Evolutionary conservation across 2,797 vertebrate genomes (phyloP).

Genomic region (Spheniscus humboldti): DNA sequence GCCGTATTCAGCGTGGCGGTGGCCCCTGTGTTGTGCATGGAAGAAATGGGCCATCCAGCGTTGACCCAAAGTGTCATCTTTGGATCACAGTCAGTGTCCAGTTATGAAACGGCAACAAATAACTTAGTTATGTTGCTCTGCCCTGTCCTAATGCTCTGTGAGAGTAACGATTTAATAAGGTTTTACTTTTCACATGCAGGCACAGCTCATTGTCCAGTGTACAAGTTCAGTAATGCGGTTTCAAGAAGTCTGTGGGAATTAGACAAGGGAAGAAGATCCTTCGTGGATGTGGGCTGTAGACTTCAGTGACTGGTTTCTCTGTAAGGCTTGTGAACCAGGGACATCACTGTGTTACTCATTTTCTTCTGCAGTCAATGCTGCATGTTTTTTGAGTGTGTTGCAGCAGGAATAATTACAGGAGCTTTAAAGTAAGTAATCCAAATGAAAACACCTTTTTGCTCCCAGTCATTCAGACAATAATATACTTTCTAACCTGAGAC

Average conservation of each 20-base stretch:
- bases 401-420: background rate
- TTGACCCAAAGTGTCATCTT: background rate
- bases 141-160: background rate
- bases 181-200: background rate
- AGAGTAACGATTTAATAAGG: background rate
- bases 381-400: background rate
- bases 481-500: background rate
- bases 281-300: background rate
- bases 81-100: background rate
- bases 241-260: background rate
- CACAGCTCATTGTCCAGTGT: background rate
- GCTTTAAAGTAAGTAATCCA: background rate
- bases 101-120: background rate
- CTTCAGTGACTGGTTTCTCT: background rate
- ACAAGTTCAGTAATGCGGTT: background rate
- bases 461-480: background rate
- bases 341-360: background rate
- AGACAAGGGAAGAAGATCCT: background rate
- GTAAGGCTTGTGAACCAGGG: background rate
- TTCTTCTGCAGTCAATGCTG: background rate
- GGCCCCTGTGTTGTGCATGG: background rate
- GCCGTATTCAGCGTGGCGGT: accelerated
- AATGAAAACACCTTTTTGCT: background rate
- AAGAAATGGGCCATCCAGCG: background rate
- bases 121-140: background rate